A percentile compares a stretch with the other conserved stretches of the same genome.
Evolutionary conservation across 2,113 vertebrate species (phyloP).

Genomic region (Archocentrus centrarchus): DNA sequence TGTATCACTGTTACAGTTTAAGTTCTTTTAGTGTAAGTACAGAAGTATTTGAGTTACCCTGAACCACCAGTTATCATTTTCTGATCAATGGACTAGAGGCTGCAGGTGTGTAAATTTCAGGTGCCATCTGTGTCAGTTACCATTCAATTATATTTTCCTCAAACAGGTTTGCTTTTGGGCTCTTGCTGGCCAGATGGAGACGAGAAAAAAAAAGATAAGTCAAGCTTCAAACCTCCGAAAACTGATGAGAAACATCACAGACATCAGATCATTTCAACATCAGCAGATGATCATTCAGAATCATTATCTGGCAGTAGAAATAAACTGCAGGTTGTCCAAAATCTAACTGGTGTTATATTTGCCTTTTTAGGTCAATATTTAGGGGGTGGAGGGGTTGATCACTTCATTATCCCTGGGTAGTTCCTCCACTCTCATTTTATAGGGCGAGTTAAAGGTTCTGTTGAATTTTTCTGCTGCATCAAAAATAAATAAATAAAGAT

Average conservation of each 20-base stretch:
- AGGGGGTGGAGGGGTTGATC: too few relatives aligned
- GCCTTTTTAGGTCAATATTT: too few relatives aligned
- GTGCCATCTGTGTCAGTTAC: neutral
- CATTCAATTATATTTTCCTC: neutral
- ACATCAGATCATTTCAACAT: neutral
- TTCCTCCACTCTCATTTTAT: neutral
- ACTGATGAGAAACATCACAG: neutral
- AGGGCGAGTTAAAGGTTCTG: neutral
- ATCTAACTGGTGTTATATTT: neutral
- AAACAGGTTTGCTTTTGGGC: neutral
- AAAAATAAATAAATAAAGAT: neutral
- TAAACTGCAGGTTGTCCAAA: neutral
- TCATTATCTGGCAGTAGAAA: neutral
- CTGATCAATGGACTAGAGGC: neutral
- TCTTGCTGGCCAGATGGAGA: neutral
- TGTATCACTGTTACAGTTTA: neutral
- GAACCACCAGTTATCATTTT: neutral
- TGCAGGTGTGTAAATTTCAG: neutral
- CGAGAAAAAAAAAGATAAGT: neutral
- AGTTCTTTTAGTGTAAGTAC: neutral
- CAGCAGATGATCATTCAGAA: neutral
- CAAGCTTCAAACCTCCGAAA: fast-evolving
- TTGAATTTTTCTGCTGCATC: conserved; percentile 22
- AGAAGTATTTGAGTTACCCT: neutral
- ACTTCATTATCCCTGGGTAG: neutral